Percentiles rank a stretch among this genome's conserved stretches.
Evolutionary conservation across 2,797 vertebrate genomes (phyloP).

Genomic region (Carcharodon carcharias): DNA sequence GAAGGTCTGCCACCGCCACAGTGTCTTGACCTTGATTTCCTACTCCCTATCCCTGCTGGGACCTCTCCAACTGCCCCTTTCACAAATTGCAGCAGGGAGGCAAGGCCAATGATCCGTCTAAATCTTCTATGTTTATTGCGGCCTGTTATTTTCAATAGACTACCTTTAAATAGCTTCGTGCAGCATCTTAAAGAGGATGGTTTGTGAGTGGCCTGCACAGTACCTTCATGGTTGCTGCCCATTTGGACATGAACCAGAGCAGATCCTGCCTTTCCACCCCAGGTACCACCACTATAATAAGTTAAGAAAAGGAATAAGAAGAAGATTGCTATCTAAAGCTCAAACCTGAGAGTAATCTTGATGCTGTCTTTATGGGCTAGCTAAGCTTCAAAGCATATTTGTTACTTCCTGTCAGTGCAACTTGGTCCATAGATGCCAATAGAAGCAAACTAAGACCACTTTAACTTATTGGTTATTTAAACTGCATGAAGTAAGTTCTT

Average conservation of each 20-base stretch:
- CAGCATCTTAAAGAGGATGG: not conserved
- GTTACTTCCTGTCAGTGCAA: too few relatives aligned
- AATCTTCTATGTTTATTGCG: not conserved
- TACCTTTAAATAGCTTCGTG: not conserved
- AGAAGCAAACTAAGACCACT: not conserved
- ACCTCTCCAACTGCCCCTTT: not conserved
- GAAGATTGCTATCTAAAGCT: not conserved
- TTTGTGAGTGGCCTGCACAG: not conserved
- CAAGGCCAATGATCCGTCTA: not conserved
- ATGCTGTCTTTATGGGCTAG: not conserved
- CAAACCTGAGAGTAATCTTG: not conserved
- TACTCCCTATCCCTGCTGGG: not conserved
- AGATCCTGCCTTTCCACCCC: not conserved
- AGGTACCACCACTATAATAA: not conserved
- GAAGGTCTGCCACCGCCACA: not conserved
- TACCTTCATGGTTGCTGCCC: not conserved
- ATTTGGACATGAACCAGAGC: not conserved
- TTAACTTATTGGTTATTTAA: not conserved
- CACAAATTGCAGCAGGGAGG: not conserved
- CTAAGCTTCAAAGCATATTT: not conserved
- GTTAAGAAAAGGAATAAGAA: not conserved
- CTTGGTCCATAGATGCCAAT: too few relatives aligned
- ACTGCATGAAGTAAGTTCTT: not conserved
- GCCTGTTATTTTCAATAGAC: not conserved
- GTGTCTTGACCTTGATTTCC: not conserved